Evolutionary conservation across 2,113 vertebrate species (phyloP), one percentile per base, ranked within the genome.

Genomic region (Dicentrarchus labrax): DNA sequence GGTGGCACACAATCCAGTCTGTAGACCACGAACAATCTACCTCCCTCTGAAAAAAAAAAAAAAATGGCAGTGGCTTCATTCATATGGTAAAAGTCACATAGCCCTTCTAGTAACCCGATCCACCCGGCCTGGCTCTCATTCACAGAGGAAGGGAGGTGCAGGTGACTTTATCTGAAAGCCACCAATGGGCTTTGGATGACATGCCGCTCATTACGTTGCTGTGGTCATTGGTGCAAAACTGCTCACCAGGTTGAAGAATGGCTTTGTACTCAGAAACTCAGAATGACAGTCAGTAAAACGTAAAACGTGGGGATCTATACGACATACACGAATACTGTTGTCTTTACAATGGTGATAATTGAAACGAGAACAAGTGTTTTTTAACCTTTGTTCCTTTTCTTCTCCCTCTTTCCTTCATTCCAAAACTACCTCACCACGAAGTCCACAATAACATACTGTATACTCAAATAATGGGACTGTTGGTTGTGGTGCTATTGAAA

Each of bases 41-140:
- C 82, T 61, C 56, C 66, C 57, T 75, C 64, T 53, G 13, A 60
- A 59, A 76, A n/a, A 54, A 53, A 53, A 51, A 50, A 77, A 84
- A 80, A 83, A 82, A 78, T 57, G 81, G 69, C 76, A 45, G 84
- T 41, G 82, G 82, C 83, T 91, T 89, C 86, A 91, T 93, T 95
- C 93, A 91, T 90, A 90, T 83, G 90, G 86, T 90, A 90, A 93
- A 93, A 93, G 92, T 92, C 90, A 86, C 88, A 91, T 77, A 91
- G 91, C 61, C 80, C 83, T 66, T 38, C 21, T 21, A 38, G 94
- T 89, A 95, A 95, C 83, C 78, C 45, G 92, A 95, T 72, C 88
- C 88, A 74, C 65, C 71, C 45, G 38, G 56, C 62, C 60, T 64
- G 87, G 86, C 43, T 80, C 78, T 77, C 78, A 84, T 88, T 92